A percentile compares a stretch with the other conserved stretches of the same genome.
These are phyloP conservation scores for Pangasius krempfi DNA, from an alignment of 2,797 vertebrate species.

Conservation along the genomic window DNA sequence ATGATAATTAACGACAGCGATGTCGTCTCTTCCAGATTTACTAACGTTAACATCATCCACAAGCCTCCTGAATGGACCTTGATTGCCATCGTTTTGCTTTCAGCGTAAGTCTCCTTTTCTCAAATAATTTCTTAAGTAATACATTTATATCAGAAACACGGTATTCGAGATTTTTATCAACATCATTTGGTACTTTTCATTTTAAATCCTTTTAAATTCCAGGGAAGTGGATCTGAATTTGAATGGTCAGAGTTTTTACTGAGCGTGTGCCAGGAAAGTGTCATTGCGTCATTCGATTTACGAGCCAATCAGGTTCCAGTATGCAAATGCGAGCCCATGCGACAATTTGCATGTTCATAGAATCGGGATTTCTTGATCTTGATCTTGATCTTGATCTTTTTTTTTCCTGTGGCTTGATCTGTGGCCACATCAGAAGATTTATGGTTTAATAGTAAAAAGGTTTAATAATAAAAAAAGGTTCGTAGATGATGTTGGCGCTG, in stretches of 20 bases:
- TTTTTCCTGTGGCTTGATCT: neutral
- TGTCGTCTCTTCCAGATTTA: conserved; percentile 68
- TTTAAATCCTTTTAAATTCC: neutral
- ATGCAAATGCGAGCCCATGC: neutral
- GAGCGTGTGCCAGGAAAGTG: neutral
- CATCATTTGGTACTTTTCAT: neutral
- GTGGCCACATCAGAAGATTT: no score
- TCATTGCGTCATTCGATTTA: neutral
- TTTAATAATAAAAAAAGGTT: neutral
- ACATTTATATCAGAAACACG: neutral
- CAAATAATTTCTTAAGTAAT: neutral
- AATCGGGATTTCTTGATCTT: neutral
- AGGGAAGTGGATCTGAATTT: neutral
- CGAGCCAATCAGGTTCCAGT: neutral
- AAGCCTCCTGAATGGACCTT: conserved; percentile 78
- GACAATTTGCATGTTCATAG: neutral
- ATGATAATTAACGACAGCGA: no score
- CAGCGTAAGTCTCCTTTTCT: conserved; percentile 70
- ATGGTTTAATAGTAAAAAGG: neutral
- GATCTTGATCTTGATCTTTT: neutral
- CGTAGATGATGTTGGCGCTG: neutral
- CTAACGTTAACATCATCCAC: conserved; percentile 77
- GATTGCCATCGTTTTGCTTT: conserved; percentile 73
- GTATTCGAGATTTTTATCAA: neutral
- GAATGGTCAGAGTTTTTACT: neutral